Evolutionary conservation across 1,140 invertebrate species (phyloP), one percentile per base, ranked within the genome.

Genomic region (Rhynchophorus ferrugineus): DNA sequence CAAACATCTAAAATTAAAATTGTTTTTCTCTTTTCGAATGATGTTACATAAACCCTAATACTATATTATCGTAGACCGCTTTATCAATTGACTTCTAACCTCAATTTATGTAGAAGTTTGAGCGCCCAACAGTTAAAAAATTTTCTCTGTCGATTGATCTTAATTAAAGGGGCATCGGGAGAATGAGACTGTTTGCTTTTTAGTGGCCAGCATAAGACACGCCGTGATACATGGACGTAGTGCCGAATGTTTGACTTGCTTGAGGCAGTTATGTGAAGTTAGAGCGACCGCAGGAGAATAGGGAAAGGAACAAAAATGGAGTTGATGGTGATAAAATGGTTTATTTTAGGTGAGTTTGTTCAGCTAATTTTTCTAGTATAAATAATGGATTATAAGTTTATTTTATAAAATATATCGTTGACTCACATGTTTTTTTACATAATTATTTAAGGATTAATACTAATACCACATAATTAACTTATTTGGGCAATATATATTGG

Each of bases 121-220:
- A 51, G 42, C 49, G 49, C 49, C 11, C 34, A 51, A 51, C 49
- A 44, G 39, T 51, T 51, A 43, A 51, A n/a, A n/a, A 49, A 6
- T 42, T 49, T 49, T 49, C 48, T 49, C 18, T 9, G 21, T 8
- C 37, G 48, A 49, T 51, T 44, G 35, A 33, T 44, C 43, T 51
- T 51, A 51, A 51, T 51, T 51, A 44, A 51, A 51, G 24, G 24
- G 24, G 24, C 11, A 29, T 6, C 5, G 11, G 11, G 24, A 5
- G 5, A 29, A 11, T 29, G 24, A 29, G 5, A 6, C 11, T 5
- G 24, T 11, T 29, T 29, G 11, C 5, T 29, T 29, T 29, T 29
- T n/a, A n/a, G n/a, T n/a, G n/a, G n/a, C n/a, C n/a, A n/a, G n/a
- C n/a, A n/a, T n/a, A n/a, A n/a, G n/a, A n/a, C n/a, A n/a, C n/a